phyloP scores from a whole-genome alignment of 1,140 invertebrate genomes.

The Lamellibrachia luymesi region DNA sequence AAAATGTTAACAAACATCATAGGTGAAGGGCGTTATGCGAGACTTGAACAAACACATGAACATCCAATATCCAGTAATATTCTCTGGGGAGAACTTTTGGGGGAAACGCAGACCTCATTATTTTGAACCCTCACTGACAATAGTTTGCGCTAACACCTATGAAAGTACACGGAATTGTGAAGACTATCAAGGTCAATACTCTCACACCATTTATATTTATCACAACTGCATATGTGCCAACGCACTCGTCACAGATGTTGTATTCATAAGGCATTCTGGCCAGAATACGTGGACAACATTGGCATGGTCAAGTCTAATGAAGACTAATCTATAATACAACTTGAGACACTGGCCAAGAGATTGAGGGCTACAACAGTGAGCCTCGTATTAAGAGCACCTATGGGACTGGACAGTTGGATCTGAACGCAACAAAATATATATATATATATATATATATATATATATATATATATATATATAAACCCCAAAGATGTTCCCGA shows the following conservation, averaged over 20 bases:
- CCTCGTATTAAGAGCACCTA: neutral
- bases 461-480: neutral
- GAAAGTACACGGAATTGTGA: neutral
- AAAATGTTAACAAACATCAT: neutral
- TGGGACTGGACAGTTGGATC: neutral
- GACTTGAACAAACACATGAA: neutral
- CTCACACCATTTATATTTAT: neutral
- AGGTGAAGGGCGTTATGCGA: neutral
- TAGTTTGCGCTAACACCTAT: too few species aligned
- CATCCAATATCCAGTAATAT: neutral
- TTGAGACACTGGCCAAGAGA: too few species aligned
- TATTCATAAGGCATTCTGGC: too few species aligned
- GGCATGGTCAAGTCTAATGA: too few species aligned
- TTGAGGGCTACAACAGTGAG: neutral
- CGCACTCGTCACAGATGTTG: too few species aligned
- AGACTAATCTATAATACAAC: too few species aligned
- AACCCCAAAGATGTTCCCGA: neutral
- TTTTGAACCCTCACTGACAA: too few species aligned
- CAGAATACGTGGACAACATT: too few species aligned
- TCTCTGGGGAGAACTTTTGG: neutral
- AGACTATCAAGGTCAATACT: neutral
- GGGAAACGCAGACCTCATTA: too few species aligned
- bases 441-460: neutral
- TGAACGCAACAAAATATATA: neutral
- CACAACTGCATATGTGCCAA: too few species aligned